Evolutionary conservation across 2,113 vertebrate genomes (phyloP).

Genomic region (Cololabis saira): DNA sequence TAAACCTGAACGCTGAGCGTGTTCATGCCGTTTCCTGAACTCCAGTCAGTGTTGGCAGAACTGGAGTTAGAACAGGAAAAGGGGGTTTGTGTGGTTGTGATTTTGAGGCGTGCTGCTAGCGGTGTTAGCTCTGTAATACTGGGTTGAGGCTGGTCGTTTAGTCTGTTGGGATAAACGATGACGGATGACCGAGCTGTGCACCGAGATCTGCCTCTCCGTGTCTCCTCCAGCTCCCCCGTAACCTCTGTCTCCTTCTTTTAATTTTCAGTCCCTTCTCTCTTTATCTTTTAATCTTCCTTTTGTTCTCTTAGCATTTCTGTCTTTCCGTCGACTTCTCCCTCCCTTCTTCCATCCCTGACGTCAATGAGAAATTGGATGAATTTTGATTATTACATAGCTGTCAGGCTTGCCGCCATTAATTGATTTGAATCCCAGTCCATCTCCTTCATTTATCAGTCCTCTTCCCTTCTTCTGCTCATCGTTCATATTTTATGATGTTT

Average conservation of each 20-base stretch:
- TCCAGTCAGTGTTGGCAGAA: too few relatives aligned
- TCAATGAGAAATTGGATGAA: constrained; percentile 67
- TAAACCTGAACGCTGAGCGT: too few relatives aligned
- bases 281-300: constrained; percentile 42
- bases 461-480: constrained; percentile 2
- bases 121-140: too few relatives aligned
- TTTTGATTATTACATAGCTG: constrained; percentile 71
- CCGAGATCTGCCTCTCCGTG: background rate
- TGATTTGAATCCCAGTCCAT: constrained; percentile 69
- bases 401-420: constrained; percentile 71
- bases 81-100: too few relatives aligned
- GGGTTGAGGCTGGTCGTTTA: background rate
- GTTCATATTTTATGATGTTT: constrained; percentile 3
- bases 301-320: constrained; percentile 36
- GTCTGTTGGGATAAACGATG: background rate
- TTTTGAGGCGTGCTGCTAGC: too few relatives aligned
- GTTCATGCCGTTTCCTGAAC: too few relatives aligned
- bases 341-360: constrained; percentile 54
- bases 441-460: constrained; percentile 44
- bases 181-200: background rate
- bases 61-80: too few relatives aligned
- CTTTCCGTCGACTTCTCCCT: constrained; percentile 2
- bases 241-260: constrained; percentile 3
- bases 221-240: constrained; percentile 3
- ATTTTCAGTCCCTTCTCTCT: constrained; percentile 9